Percentiles rank a stretch among this genome's conserved stretches.
phyloP scores from a whole-genome alignment of 2,888 invertebrate species.

The Tipula confusa region DNA sequence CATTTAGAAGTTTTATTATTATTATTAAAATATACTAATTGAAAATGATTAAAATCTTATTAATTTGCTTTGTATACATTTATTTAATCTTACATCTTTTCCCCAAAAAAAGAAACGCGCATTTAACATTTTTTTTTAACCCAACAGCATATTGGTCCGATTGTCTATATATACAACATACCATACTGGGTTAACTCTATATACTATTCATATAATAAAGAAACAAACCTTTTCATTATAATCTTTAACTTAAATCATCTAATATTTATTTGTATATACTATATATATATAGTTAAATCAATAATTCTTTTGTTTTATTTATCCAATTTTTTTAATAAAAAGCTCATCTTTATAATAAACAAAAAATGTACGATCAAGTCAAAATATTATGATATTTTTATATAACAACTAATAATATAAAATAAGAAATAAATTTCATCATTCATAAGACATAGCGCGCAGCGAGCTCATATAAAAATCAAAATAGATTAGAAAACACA shows the following conservation, averaged over 20 bases:
- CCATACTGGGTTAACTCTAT: background rate
- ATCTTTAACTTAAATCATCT: background rate
- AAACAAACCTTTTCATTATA: slow-evolving; percentile 6
- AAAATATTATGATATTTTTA: slow-evolving; percentile 3
- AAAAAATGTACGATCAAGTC: background rate
- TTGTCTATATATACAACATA: background rate
- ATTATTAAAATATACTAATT: background rate
- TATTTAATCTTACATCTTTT: background rate
- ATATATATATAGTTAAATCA: no score
- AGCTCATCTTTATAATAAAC: background rate
- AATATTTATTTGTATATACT: background rate
- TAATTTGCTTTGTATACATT: background rate
- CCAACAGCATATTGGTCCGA: background rate
- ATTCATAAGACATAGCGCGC: background rate
- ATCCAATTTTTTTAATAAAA: background rate
- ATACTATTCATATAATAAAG: background rate
- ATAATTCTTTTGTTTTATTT: background rate
- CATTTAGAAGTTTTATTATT: slow-evolving; percentile 8
- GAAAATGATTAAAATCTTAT: slow-evolving; percentile 20
- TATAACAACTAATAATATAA: background rate
- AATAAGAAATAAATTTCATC: background rate
- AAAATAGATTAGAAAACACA: slow-evolving; percentile 21
- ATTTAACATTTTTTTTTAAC: background rate
- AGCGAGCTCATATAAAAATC: background rate
- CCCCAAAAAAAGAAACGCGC: background rate